Evolutionary conservation across 2,113 vertebrate genomes (phyloP).

Genomic region (Speoplatyrhinus poulsoni): DNA sequence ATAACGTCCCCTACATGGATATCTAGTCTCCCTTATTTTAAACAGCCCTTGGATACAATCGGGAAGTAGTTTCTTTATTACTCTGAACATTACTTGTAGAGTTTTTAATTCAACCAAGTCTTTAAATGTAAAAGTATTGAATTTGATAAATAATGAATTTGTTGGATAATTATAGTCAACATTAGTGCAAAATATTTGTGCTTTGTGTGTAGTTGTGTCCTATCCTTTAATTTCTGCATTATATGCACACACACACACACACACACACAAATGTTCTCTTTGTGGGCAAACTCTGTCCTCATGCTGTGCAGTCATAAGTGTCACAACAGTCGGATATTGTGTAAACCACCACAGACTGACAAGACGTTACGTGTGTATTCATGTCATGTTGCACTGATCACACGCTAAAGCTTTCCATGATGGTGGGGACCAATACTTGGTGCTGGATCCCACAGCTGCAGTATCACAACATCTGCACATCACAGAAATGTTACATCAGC

Average conservation of each 20-base stretch:
- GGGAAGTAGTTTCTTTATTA: too few relatives aligned
- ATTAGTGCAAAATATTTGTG: background rate
- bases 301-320: constrained; percentile 35
- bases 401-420: constrained; percentile 41
- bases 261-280: background rate
- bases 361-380: constrained; percentile 21
- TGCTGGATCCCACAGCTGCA: too few relatives aligned
- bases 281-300: background rate
- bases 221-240: background rate
- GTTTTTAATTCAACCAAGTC: too few relatives aligned
- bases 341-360: constrained; percentile 38
- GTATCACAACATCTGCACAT: background rate
- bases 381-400: constrained; percentile 21
- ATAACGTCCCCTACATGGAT: too few relatives aligned
- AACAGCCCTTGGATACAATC: too few relatives aligned
- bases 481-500: constrained; percentile 9
- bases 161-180: too few relatives aligned
- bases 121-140: too few relatives aligned
- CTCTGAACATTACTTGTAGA: too few relatives aligned
- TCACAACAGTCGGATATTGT: constrained; percentile 68
- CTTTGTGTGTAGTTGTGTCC: background rate
- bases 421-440: constrained; percentile 31
- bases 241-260: constrained; percentile 1
- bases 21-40: too few relatives aligned
- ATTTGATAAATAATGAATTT: too few relatives aligned